A percentile compares a stretch with the other conserved stretches of the same genome.
phyloP scores from a whole-genome alignment of 2,797 vertebrate genomes.

The Chelmon rostratus region DNA sequence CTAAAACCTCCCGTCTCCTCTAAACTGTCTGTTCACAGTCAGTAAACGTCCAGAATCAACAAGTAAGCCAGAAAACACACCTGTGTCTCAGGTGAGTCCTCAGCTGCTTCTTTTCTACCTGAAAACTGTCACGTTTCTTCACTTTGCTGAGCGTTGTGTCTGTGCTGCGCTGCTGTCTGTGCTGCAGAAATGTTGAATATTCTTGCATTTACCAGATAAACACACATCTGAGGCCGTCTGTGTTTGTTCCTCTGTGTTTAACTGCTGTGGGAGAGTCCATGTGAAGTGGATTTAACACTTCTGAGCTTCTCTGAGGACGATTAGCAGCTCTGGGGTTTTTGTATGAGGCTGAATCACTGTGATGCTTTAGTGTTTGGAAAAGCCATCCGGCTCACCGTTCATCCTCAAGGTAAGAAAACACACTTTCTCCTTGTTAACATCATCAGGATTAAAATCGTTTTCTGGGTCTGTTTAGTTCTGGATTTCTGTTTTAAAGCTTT shows the following conservation, averaged over 20 bases:
- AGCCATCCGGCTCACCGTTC: slow-evolving; percentile 42
- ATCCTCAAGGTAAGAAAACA: slow-evolving; percentile 64
- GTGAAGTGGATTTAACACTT: background rate
- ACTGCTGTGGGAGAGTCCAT: fast-evolving
- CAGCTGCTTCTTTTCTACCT: fast-evolving
- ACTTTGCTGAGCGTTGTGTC: background rate
- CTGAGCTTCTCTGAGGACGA: background rate
- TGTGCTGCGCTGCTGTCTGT: background rate
- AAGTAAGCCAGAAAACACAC: fast-evolving
- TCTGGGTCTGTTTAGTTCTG: fast-evolving
- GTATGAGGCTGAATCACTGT: slow-evolving; percentile 62
- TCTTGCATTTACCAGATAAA: background rate
- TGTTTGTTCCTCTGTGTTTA: background rate
- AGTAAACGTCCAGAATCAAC: background rate
- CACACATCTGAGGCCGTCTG: fast-evolving
- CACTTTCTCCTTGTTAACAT: fast-evolving
- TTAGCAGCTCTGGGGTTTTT: slow-evolving; percentile 56
- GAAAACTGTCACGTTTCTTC: background rate
- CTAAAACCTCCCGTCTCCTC: slow-evolving; percentile 49
- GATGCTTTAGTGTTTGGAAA: slow-evolving; percentile 46
- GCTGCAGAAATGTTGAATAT: background rate
- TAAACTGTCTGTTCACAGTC: fast-evolving
- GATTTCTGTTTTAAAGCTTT: background rate
- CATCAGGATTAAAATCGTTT: background rate
- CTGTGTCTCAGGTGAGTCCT: background rate